Percentiles rank a stretch among this genome's conserved stretches.
Evolutionary conservation across 2,113 vertebrate genomes (phyloP).

Genomic region (Alligator mississippiensis): DNA sequence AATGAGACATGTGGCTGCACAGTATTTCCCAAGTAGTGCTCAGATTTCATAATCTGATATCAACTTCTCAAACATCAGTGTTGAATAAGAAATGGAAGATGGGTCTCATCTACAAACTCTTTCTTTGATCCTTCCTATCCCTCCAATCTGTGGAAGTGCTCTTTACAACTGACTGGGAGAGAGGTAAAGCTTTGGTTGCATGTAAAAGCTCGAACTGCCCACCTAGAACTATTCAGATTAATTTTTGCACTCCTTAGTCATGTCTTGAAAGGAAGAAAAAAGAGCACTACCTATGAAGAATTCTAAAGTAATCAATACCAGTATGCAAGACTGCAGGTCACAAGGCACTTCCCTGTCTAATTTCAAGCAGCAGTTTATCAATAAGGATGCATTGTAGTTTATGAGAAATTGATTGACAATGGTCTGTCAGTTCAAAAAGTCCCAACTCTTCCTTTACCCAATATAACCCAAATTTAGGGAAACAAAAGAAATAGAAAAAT

Average conservation of each 20-base stretch:
- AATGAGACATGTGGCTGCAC: too few species aligned
- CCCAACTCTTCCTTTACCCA: not conserved
- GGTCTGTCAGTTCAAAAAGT: too few species aligned
- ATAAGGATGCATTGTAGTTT: too few species aligned
- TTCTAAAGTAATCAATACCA: too few species aligned
- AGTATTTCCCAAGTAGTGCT: not conserved
- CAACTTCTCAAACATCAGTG: not conserved
- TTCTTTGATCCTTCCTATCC: too few species aligned
- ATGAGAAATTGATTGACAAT: too few species aligned
- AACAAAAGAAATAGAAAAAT: not conserved
- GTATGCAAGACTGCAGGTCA: too few species aligned
- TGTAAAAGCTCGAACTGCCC: not conserved
- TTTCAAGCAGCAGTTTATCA: too few species aligned
- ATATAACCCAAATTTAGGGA: not conserved
- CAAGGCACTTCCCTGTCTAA: too few species aligned
- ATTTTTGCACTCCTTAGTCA: not conserved
- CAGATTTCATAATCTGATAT: not conserved
- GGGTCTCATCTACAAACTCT: not conserved
- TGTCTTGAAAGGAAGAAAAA: accelerated
- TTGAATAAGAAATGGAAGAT: not conserved
- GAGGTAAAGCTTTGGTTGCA: not conserved
- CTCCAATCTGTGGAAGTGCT: not conserved
- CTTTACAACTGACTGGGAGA: not conserved
- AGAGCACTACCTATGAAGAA: too few species aligned
- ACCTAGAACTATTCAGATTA: not conserved